phyloP scores from a whole-genome alignment of 1,140 invertebrate species.

The Oreohelix idahoensis region DNA sequence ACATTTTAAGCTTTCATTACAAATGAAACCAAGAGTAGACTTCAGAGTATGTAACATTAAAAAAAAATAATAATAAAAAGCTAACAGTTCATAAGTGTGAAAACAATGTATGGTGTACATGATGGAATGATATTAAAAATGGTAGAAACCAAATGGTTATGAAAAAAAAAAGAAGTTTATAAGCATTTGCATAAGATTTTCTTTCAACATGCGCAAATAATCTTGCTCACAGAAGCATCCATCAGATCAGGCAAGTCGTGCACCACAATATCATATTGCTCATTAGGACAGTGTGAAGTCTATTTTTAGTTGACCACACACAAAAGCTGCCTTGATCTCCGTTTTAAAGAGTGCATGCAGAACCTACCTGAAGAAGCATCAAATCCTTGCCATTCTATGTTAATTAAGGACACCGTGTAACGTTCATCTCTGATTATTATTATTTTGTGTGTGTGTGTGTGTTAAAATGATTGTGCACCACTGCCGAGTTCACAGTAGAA shows the following conservation, averaged over 20 bases:
- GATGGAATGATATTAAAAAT: slow-evolving; percentile 8
- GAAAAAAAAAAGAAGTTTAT: not conserved
- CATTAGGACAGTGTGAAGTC: not conserved
- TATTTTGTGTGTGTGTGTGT: too few species aligned
- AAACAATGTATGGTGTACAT: not conserved
- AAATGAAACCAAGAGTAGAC: not conserved
- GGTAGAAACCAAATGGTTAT: not conserved
- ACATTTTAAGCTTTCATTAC: not conserved
- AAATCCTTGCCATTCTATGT: too few species aligned
- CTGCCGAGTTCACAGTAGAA: too few species aligned
- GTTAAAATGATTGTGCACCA: too few species aligned
- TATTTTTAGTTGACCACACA: not conserved
- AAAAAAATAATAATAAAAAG: not conserved
- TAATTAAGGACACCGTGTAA: too few species aligned
- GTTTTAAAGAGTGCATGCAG: not conserved
- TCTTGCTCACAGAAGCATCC: not conserved
- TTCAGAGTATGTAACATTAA: not conserved
- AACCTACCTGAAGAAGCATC: not conserved
- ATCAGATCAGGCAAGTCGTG: not conserved
- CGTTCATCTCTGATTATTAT: too few species aligned
- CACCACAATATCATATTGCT: not conserved
- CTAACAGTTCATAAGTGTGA: not conserved
- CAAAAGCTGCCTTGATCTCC: not conserved
- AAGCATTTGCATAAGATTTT: slow-evolving; percentile 13
- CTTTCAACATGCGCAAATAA: not conserved